These are phyloP conservation scores for Neomonachus schauinslandi DNA, from an alignment of 2,113 vertebrate genomes.

Conservation along the genomic window DNA sequence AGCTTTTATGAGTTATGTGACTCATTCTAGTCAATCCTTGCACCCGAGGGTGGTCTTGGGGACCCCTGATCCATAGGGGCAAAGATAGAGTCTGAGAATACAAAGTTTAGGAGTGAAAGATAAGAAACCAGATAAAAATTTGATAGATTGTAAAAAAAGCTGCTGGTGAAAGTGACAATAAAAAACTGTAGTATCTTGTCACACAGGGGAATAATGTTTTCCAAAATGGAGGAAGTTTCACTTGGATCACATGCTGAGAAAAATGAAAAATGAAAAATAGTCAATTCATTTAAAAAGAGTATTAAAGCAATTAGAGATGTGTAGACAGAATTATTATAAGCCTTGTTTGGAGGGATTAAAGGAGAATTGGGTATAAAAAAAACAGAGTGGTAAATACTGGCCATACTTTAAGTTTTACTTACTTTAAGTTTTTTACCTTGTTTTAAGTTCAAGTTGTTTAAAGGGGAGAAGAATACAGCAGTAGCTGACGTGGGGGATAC, in stretches of 20 bases:
- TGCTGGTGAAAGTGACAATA: background rate
- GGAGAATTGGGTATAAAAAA: background rate
- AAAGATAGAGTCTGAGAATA: background rate
- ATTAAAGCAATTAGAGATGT: background rate
- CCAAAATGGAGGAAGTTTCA: background rate
- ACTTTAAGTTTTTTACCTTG: background rate
- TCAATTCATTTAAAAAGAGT: background rate
- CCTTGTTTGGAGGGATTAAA: background rate
- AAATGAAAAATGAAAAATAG: background rate
- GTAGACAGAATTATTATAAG: background rate
- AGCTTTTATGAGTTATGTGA: background rate
- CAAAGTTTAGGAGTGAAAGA: background rate
- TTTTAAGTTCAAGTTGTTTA: background rate
- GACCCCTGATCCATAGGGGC: background rate
- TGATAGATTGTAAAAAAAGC: background rate
- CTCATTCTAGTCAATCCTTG: background rate
- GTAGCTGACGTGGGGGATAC: background rate
- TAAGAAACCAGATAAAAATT: background rate
- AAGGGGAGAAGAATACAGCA: background rate
- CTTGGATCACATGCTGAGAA: background rate
- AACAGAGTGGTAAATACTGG: no score
- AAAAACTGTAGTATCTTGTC: background rate
- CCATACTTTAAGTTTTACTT: no score
- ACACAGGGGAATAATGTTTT: background rate
- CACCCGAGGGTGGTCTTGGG: background rate